Percentiles rank a stretch among this genome's conserved stretches.
phyloP scores from a whole-genome alignment of 2,888 invertebrate species.

The Epistrophella euchroma region DNA sequence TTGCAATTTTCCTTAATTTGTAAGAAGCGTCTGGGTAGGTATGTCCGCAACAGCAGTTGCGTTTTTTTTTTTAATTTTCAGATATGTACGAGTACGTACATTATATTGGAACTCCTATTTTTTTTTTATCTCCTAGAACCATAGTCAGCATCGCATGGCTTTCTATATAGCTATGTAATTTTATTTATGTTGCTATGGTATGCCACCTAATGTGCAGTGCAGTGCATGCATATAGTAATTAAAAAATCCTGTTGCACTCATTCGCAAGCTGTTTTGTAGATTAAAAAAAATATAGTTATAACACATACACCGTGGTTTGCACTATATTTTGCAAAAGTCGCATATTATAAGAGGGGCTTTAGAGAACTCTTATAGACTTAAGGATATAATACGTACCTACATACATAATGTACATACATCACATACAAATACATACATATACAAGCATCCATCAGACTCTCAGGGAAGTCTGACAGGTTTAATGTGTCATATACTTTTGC shows the following conservation, averaged over 20 bases:
- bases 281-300: constrained; percentile 9
- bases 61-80: no score
- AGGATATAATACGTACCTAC: neutral
- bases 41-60: no score
- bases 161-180: neutral
- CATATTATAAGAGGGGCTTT: constrained; percentile 12
- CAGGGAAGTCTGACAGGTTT: constrained; percentile 18
- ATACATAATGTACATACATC: neutral
- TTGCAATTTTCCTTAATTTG: no score
- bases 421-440: neutral
- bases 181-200: no score
- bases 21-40: no score
- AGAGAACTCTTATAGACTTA: neutral
- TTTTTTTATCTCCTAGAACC: no score
- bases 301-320: constrained; percentile 1
- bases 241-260: constrained; percentile 12
- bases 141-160: no score
- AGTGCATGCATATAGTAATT: constrained; percentile 3
- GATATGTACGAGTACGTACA: no score
- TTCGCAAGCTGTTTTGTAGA: neutral
- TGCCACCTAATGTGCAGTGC: neutral
- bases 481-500: constrained; percentile 24
- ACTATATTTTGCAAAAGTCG: constrained; percentile 23
- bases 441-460: neutral
- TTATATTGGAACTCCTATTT: no score